phyloP scores from a whole-genome alignment of 2,888 invertebrate species.

The Drosophila testacea region DNA sequence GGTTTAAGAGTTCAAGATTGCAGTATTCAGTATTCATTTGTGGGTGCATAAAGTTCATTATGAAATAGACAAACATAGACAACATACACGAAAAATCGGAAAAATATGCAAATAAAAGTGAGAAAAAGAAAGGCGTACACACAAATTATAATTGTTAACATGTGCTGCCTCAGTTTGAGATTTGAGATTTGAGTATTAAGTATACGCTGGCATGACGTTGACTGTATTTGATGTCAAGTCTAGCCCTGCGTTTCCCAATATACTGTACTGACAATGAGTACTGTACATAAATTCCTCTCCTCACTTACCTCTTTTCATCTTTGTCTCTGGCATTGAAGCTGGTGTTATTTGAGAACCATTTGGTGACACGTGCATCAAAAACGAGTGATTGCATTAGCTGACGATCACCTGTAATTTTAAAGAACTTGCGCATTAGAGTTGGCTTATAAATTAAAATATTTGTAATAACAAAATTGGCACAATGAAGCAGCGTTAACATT shows the following conservation, averaged over 20 bases:
- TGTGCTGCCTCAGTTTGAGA: constrained; percentile 48
- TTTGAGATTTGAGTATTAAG: constrained; percentile 10
- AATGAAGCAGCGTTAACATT: constrained; percentile 1
- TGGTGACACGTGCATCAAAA: constrained; percentile 94
- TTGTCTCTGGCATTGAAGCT: constrained; percentile 87
- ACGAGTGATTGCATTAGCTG: constrained; percentile 93
- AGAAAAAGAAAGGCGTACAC: constrained; percentile 68
- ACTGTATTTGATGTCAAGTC: constrained; percentile 61
- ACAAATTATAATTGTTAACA: constrained; percentile 73
- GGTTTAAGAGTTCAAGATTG: constrained; percentile 61
- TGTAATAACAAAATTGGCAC: neutral
- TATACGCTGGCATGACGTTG: constrained; percentile 47
- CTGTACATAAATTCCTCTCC: too few relatives aligned
- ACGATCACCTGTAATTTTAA: constrained; percentile 89
- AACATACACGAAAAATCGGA: constrained; percentile 47
- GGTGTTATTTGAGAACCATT: constrained; percentile 93
- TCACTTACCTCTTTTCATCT: constrained; percentile 90
- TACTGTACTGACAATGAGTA: neutral
- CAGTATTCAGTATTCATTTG: constrained; percentile 64
- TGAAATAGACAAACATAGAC: constrained; percentile 56
- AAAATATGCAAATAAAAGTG: constrained; percentile 74
- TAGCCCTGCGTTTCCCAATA: constrained; percentile 19
- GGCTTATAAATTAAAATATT: neutral
- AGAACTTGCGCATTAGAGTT: neutral
- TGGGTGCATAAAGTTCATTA: constrained; percentile 65